Evolutionary conservation across 2,797 vertebrate genomes (phyloP).

Genomic region (Merluccius polli): DNA sequence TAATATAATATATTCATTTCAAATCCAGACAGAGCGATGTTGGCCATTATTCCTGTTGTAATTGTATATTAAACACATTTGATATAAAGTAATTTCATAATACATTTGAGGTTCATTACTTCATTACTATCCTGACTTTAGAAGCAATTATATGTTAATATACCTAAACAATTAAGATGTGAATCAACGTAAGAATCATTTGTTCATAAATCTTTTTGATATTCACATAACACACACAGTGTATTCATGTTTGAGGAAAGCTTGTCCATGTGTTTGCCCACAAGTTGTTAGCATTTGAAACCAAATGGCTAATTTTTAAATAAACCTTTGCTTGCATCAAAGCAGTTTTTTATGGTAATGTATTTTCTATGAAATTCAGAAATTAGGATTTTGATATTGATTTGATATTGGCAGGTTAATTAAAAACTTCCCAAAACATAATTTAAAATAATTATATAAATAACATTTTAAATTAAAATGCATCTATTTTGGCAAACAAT

Average conservation of each 20-base stretch:
- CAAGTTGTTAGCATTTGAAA: background rate
- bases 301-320: background rate
- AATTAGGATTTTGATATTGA: slow-evolving; percentile 17
- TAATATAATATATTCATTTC: background rate
- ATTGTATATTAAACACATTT: background rate
- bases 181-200: background rate
- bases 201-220: background rate
- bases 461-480: slow-evolving; percentile 27
- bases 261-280: slow-evolving; percentile 2
- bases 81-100: background rate
- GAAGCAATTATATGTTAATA: background rate
- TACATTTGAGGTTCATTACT: background rate
- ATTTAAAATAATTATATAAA: background rate
- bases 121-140: background rate
- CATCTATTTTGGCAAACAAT: slow-evolving; percentile 36
- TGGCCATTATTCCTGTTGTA: background rate
- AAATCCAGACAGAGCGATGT: background rate
- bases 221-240: background rate
- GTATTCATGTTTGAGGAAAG: background rate
- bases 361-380: slow-evolving; percentile 41
- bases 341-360: slow-evolving; percentile 24
- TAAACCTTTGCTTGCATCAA: slow-evolving; percentile 3
- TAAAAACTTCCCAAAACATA: background rate
- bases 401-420: slow-evolving; percentile 27
- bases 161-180: background rate